Evolutionary conservation across 2,113 vertebrate genomes (phyloP), one percentile per base, ranked within the genome.

Genomic region (Ceyx melanurus): DNA sequence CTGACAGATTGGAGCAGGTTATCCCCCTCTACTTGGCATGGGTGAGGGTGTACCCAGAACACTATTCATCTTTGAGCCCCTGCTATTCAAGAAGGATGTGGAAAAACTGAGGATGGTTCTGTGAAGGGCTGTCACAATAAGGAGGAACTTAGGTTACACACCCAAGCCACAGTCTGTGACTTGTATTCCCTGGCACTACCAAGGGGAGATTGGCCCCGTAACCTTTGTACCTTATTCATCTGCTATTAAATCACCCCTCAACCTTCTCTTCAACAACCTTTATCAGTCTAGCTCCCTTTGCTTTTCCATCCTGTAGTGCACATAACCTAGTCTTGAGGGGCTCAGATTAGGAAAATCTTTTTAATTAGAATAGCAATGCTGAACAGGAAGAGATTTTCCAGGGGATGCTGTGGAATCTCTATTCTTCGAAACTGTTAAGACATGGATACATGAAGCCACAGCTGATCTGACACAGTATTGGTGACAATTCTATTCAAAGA

Each of bases 111-210:
- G 71, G n/a, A 8, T 40, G 11, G 13, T 33, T 57, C 71, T 26
- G 51, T 2, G 0, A 82, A 72, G n/a, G n/a, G 45, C 51, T 72
- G n/a, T 33, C 71, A 91, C 0, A 0, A 22, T 31, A 8, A n/a
- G n/a, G 15, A 82, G 33, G 35, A 70, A 21, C 4, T 37, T 57
- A 17, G 10, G 28, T 51, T 64, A 51, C 51, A 18, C 12, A 76
- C 12, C 16, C 28, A 53, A 46, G 19, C 37, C 28, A 58, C 28
- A 46, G 5, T 6, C n/a, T 82, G 26, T 43, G 43, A 51, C 14
- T 50, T 53, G 13, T 28, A 25, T 56, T 37, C 11, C 35, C 28
- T 71, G 37, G 11, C 13, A 71, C 37, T 71, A 60, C n/a, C 37
- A 65, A 60, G 6, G 82, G 28, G 8, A 40, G 16, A 50, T 50